phyloP scores from a whole-genome alignment of 64 coral and sea anemone species.

The Trachythela sp. region DNA sequence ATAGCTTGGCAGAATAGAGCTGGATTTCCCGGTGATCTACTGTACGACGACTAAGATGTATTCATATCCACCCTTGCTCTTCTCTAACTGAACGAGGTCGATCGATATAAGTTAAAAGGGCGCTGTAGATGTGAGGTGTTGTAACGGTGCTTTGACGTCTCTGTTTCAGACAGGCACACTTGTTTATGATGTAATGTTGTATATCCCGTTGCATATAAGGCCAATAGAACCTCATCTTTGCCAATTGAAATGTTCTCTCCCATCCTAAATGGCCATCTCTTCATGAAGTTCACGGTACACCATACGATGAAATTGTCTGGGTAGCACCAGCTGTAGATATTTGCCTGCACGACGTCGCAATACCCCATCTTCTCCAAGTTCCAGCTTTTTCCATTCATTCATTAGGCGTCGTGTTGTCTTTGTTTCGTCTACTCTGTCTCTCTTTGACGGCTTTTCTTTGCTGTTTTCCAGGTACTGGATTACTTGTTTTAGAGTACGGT shows the following conservation, averaged over 20 bases:
- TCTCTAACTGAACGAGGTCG: background rate
- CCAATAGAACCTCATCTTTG: background rate
- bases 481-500: background rate
- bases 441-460: constrained; percentile 5
- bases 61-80: background rate
- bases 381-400: constrained; percentile 11
- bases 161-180: background rate
- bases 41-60: background rate
- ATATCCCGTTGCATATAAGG: background rate
- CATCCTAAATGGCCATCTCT: constrained; percentile 19
- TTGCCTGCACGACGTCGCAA: background rate
- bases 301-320: background rate
- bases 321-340: constrained; percentile 7
- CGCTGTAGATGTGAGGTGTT: background rate
- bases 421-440: constrained; percentile 1
- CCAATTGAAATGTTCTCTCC: background rate
- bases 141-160: background rate
- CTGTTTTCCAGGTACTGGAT: constrained; percentile 19
- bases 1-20: no score
- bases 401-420: constrained; percentile 14
- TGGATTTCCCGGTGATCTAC: background rate
- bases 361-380: background rate
- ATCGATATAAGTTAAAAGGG: background rate
- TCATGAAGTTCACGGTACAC: background rate
- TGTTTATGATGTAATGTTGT: background rate